Percentiles rank a stretch among this genome's conserved stretches.
Conservation (phyloP, 2,888 invertebrate genomes). For the Artemia sinica region DNA sequence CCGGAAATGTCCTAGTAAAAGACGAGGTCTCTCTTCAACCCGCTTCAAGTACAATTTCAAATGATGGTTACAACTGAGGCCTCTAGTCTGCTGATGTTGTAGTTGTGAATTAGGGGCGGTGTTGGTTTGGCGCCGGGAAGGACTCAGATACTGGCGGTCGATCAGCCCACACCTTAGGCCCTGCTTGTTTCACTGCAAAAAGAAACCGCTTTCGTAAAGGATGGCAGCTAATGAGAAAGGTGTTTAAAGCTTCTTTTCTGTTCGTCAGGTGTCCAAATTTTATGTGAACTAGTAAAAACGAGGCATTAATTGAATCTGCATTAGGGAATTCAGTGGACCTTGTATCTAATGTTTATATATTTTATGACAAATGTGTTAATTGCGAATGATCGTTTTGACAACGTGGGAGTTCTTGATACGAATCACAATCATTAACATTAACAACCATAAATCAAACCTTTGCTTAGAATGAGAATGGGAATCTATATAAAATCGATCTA, state of each 20-base stretch:
- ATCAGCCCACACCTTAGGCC: constrained; percentile 10
- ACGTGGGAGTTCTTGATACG: no score
- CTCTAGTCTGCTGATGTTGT: constrained; percentile 4
- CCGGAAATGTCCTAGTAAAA: constrained; percentile 6
- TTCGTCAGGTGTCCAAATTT: constrained; percentile 2
- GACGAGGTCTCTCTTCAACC: not conserved
- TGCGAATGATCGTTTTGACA: no score
- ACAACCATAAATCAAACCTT: no score
- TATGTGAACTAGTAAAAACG: not conserved
- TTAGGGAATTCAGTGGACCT: no score
- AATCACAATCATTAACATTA: no score
- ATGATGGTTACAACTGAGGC: constrained; percentile 1
- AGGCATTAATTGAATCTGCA: no score
- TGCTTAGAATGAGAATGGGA: no score
- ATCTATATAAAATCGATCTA: no score
- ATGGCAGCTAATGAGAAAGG: not conserved
- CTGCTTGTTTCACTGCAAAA: not conserved
- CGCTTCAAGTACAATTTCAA: not conserved
- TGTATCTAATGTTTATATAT: no score
- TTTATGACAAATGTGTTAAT: no score
- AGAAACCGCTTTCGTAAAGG: constrained; percentile 9
- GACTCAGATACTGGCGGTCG: constrained; percentile 12
- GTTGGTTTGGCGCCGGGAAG: not conserved
- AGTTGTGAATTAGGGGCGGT: not conserved
- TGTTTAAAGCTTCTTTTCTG: constrained; percentile 3